A percentile compares a stretch with the other conserved stretches of the same genome.
Conservation (phyloP, 1,140 invertebrate species). For the Atopsyche davidsoni region DNA sequence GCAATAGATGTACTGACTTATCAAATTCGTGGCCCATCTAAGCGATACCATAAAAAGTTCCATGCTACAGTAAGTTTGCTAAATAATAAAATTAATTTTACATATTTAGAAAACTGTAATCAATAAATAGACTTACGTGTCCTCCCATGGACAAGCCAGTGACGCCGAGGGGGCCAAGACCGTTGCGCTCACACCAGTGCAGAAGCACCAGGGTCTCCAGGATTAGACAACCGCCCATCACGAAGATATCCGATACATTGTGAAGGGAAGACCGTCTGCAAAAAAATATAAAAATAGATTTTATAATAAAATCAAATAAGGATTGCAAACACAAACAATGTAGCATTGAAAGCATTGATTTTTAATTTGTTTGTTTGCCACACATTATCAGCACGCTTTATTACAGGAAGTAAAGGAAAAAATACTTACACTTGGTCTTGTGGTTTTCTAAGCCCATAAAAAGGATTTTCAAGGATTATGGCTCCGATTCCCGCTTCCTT, state of each 20-base stretch:
- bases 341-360: too few species aligned
- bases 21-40: too few species aligned
- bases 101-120: neutral
- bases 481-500: slow-evolving; percentile 88
- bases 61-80: too few species aligned
- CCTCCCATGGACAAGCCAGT: slow-evolving; percentile 99
- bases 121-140: slow-evolving; percentile 65
- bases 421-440: slow-evolving; percentile 77
- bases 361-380: too few species aligned
- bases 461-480: slow-evolving; percentile 95
- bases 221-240: slow-evolving; percentile 97
- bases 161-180: slow-evolving; percentile 84
- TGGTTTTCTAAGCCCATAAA: slow-evolving; percentile 91
- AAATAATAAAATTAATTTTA: too few species aligned
- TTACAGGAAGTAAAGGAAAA: too few species aligned
- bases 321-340: too few species aligned
- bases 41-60: too few species aligned
- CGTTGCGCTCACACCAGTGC: slow-evolving; percentile 86
- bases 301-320: neutral
- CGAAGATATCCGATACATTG: slow-evolving; percentile 97
- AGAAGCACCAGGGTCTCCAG: slow-evolving; percentile 88
- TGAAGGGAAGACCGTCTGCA: slow-evolving; percentile 83
- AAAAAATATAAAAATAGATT: slow-evolving; percentile 25
- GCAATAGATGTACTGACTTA: too few species aligned
- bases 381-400: too few species aligned